phyloP scores from a whole-genome alignment of 2,888 invertebrate species.

The Aleiodes alternator region DNA sequence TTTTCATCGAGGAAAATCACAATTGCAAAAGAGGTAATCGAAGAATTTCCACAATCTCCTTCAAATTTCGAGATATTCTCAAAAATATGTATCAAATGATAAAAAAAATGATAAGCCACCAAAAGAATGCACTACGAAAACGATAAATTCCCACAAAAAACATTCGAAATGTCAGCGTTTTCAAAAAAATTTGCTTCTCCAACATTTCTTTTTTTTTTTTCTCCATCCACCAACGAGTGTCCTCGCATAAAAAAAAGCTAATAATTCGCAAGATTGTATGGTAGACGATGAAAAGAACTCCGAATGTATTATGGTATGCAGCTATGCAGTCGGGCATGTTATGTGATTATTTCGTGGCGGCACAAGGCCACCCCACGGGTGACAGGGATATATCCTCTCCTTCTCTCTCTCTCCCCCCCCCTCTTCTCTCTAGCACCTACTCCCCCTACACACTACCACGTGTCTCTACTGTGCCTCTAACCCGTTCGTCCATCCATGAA shows the following conservation, averaged over 20 bases:
- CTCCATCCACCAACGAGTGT: constrained; percentile 21
- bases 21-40: too few species aligned
- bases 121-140: too few species aligned
- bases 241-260: neutral
- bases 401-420: constrained; percentile 46
- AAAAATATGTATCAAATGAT: too few species aligned
- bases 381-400: constrained; percentile 63
- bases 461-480: constrained; percentile 13
- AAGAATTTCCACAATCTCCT: too few species aligned
- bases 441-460: too few species aligned
- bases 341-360: constrained; percentile 70
- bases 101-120: too few species aligned
- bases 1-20: too few species aligned
- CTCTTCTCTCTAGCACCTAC: constrained; percentile 21
- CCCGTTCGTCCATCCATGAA: constrained; percentile 42
- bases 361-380: constrained; percentile 70
- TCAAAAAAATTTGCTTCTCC: too few species aligned
- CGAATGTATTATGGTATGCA: constrained; percentile 67
- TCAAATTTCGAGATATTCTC: too few species aligned
- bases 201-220: constrained; percentile 4
- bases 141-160: too few species aligned
- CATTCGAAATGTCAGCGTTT: too few species aligned
- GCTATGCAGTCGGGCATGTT: constrained; percentile 70
- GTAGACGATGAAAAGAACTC: constrained; percentile 33
- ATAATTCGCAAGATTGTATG: constrained; percentile 33